Evolutionary conservation across 2,888 invertebrate species (phyloP), one percentile per base, ranked within the genome.

Genomic region (Pantelozetes paolii): DNA sequence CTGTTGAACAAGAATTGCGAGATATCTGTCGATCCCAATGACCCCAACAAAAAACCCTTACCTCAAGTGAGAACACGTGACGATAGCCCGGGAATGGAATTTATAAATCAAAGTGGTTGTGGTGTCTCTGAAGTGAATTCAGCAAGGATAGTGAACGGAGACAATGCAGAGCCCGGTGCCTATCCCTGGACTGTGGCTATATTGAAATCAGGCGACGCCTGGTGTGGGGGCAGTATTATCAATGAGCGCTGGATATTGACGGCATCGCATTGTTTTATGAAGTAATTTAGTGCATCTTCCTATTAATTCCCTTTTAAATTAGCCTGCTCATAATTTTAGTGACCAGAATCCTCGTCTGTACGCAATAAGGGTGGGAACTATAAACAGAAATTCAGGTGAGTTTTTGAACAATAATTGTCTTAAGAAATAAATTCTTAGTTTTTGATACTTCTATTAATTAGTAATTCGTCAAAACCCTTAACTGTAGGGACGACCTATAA

Each of bases 211-310:
- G 74, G 57, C n/a, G 40, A 71, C 9, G 18, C 70, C 32, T 32
- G 48, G 28, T 77, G 77, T 42, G 76, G 77, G 48, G 77, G 75
- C 26, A 20, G 73, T 1, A 75, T 77, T 32, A 69, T 77, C 40
- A 76, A 77, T 40, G 70, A 73, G n/a, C 40, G 75, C 6, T 76
- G 74, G 75, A 54, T 77, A 20, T 30, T 77, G n/a, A 76, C 77
- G 2, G 77, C 77, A 9, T 76, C 76, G 11, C 77, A 77, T 71
- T 77, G 77, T 50, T 64, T 77, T 26, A 73, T 67, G 67, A 42
- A 23, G 67, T 67, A 13, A 62, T 6, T 59, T 28, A 28, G 1
- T 18, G 2, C 6, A 32, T 2, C 11, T 28, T 57, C 9, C 1
- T 23, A 57, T 32, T 32, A 32, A 8, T 8, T 26, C 11, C 11